Conservation (phyloP, 2,888 invertebrate species). For the Thera britannica region DNA sequence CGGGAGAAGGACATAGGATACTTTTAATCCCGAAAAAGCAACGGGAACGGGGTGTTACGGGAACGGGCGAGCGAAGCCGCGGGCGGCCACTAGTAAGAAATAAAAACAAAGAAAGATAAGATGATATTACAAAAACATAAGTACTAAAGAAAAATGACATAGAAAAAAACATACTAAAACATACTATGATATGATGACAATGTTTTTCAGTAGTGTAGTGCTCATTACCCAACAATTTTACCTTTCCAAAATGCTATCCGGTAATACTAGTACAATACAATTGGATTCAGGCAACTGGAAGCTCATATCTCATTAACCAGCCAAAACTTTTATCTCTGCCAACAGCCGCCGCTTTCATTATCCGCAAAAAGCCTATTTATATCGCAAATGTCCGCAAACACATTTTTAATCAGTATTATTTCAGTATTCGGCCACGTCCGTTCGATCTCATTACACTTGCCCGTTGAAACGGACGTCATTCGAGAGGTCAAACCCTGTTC, state of each 20-base stretch:
- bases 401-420: slow-evolving; percentile 49
- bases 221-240: neutral
- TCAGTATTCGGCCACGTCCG: slow-evolving; percentile 44
- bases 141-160: too few species aligned
- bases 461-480: slow-evolving; percentile 51
- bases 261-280: neutral
- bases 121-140: too few species aligned
- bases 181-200: too few species aligned
- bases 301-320: slow-evolving; percentile 10
- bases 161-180: too few species aligned
- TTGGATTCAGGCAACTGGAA: neutral
- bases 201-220: too few species aligned
- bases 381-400: slow-evolving; percentile 36
- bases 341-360: slow-evolving; percentile 11
- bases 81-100: too few species aligned
- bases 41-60: too few species aligned
- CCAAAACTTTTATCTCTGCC: slow-evolving; percentile 23
- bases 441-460: slow-evolving; percentile 56
- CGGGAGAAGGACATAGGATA: too few species aligned
- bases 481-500: slow-evolving; percentile 60
- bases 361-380: slow-evolving; percentile 20
- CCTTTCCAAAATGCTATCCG: neutral
- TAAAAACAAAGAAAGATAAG: too few species aligned
- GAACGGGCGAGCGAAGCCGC: too few species aligned
- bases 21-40: too few species aligned